A percentile compares a stretch with the other conserved stretches of the same genome.
These are phyloP conservation scores for Porites divaricata DNA, from an alignment of 92 coral and sea anemone genomes.

Conservation along the genomic window DNA sequence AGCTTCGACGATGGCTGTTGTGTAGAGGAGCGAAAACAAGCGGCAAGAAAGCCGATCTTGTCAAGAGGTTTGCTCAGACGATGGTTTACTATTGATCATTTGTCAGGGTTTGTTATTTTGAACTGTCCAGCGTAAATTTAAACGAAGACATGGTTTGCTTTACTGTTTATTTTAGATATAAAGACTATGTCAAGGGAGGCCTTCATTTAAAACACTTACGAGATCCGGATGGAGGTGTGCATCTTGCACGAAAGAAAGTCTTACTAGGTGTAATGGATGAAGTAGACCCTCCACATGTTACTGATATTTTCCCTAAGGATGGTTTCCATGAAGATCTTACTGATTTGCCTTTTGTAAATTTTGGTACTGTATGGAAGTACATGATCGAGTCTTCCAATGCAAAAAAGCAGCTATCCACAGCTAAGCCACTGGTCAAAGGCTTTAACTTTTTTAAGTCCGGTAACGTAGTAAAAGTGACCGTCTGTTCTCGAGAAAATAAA, in stretches of 20 bases:
- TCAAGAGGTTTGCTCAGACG: no score
- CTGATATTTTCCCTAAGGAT: constrained; percentile 17
- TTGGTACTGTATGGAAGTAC: constrained; percentile 47
- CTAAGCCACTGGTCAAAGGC: constrained; percentile 66
- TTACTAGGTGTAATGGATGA: constrained; percentile 50
- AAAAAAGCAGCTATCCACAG: constrained; percentile 63
- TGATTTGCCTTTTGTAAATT: no score
- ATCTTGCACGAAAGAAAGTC: constrained; percentile 50
- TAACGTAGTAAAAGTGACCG: constrained; percentile 27
- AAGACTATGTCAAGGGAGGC: constrained; percentile 43
- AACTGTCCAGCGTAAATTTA: neutral
- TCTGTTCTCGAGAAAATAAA: neutral
- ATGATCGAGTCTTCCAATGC: constrained; percentile 57
- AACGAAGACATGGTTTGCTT: neutral
- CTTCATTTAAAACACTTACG: constrained; percentile 51
- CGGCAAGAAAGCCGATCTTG: no score
- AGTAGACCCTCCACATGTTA: constrained; percentile 23
- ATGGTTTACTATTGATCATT: no score
- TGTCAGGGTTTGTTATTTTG: no score
- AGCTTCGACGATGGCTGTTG: no score
- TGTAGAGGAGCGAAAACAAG: no score
- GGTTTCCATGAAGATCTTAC: no score
- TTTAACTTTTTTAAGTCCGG: constrained; percentile 62
- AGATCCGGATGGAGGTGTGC: constrained; percentile 63
- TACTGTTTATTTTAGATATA: constrained; percentile 7